Conservation (phyloP, 2,888 invertebrate species). For the Fragum whitleyi region DNA sequence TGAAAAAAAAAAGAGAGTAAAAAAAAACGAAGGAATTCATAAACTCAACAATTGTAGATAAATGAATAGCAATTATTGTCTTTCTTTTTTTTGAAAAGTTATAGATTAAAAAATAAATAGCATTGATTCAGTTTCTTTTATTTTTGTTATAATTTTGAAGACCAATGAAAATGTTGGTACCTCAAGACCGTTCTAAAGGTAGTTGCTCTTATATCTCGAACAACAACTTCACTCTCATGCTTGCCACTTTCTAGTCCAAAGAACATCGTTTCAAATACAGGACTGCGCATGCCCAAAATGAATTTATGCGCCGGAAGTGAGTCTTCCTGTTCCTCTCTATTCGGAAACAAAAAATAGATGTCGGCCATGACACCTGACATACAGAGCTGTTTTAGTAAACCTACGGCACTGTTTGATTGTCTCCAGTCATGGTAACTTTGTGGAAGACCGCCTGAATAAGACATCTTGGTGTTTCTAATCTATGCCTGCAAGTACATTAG, state of each 20-base stretch:
- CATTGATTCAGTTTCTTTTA: no score
- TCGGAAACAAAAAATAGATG: slow-evolving; percentile 64
- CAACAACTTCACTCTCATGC: slow-evolving; percentile 48
- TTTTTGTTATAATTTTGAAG: no score
- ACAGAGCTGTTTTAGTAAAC: slow-evolving; percentile 57
- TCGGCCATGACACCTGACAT: slow-evolving; percentile 61
- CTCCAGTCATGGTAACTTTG: slow-evolving; percentile 49
- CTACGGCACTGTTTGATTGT: slow-evolving; percentile 33
- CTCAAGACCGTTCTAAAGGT: slow-evolving; percentile 54
- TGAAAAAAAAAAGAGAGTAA: no score
- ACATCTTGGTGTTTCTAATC: not conserved
- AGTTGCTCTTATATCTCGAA: slow-evolving; percentile 55
- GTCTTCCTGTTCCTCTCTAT: slow-evolving; percentile 57
- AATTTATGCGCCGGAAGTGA: slow-evolving; percentile 66
- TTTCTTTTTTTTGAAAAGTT: no score
- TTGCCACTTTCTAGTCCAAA: slow-evolving; percentile 55
- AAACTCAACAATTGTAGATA: no score
- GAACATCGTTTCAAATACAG: slow-evolving; percentile 62
- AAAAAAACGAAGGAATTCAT: no score
- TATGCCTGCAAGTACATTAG: not conserved
- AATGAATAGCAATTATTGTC: no score
- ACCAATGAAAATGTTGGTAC: no score
- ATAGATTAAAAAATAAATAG: no score
- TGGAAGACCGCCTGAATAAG: slow-evolving; percentile 2
- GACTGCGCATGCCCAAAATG: slow-evolving; percentile 64